Percentiles rank a stretch among this genome's conserved stretches.
These are phyloP conservation scores for Dicaeum eximium DNA, from an alignment of 2,113 vertebrate species.

Conservation along the genomic window DNA sequence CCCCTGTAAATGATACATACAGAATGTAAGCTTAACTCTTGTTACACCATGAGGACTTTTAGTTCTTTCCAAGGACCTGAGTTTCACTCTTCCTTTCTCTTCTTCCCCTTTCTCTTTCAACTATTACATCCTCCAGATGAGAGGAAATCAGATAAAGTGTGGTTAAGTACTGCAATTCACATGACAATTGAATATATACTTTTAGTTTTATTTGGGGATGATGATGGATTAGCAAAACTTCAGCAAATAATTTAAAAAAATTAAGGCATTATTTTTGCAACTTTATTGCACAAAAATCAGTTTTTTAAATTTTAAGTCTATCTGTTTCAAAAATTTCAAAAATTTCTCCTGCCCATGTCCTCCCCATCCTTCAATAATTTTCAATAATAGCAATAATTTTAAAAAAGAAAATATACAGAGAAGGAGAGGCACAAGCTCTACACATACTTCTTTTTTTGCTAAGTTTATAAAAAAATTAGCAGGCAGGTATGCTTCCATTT, in stretches of 20 bases:
- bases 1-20: neutral
- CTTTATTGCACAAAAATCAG: neutral
- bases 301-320: neutral
- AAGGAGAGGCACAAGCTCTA: neutral
- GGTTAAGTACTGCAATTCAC: neutral
- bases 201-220: neutral
- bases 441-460: neutral
- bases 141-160: neutral
- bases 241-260: neutral
- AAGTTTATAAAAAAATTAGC: neutral
- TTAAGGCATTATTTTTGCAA: neutral
- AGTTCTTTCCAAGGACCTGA: neutral
- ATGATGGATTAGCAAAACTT: neutral
- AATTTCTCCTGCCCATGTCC: neutral
- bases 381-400: neutral
- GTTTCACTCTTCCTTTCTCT: neutral
- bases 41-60: neutral
- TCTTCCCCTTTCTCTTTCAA: neutral
- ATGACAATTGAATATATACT: neutral
- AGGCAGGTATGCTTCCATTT: neutral
- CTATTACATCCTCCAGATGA: neutral
- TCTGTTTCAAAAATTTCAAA: neutral
- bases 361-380: neutral
- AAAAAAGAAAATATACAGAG: neutral
- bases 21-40: neutral